Conservation (phyloP, 2,888 invertebrate genomes). For the Sthenelais limicola region DNA sequence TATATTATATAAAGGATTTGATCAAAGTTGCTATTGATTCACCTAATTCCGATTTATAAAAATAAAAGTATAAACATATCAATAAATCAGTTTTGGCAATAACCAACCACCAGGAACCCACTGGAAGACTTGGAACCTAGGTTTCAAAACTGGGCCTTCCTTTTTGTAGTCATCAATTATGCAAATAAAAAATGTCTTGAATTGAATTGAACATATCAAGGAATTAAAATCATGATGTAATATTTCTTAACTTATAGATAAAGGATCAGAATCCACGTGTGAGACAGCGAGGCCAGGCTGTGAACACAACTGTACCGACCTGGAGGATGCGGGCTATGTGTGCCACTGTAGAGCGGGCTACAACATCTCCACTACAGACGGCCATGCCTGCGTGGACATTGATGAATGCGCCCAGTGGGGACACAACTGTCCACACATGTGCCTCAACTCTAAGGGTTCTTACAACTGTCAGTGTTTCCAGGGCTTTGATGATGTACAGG, state of each 20-base stretch:
- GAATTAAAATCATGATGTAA: no score
- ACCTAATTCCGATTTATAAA: no score
- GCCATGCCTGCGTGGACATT: constrained; percentile 77
- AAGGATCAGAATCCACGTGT: constrained; percentile 53
- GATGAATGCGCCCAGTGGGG: constrained; percentile 89
- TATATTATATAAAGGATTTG: neutral
- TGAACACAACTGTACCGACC: constrained; percentile 90
- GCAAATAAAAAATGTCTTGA: no score
- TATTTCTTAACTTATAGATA: constrained; percentile 58
- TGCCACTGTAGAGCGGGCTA: constrained; percentile 80
- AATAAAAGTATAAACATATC: no score
- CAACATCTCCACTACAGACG: neutral
- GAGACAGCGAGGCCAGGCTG: constrained; percentile 81
- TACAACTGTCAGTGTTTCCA: constrained; percentile 87
- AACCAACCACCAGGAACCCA: no score
- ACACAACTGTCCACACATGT: constrained; percentile 92
- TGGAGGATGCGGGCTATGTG: constrained; percentile 84
- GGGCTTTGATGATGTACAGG: constrained; percentile 60
- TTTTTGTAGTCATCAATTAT: no score
- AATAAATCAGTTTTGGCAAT: no score
- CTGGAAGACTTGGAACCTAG: no score
- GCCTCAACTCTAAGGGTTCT: constrained; percentile 91
- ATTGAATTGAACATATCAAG: no score
- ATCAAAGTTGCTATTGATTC: neutral
- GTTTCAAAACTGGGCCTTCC: no score